These are phyloP conservation scores for Prinia subflava DNA, from an alignment of 2,113 vertebrate genomes.

Conservation along the genomic window DNA sequence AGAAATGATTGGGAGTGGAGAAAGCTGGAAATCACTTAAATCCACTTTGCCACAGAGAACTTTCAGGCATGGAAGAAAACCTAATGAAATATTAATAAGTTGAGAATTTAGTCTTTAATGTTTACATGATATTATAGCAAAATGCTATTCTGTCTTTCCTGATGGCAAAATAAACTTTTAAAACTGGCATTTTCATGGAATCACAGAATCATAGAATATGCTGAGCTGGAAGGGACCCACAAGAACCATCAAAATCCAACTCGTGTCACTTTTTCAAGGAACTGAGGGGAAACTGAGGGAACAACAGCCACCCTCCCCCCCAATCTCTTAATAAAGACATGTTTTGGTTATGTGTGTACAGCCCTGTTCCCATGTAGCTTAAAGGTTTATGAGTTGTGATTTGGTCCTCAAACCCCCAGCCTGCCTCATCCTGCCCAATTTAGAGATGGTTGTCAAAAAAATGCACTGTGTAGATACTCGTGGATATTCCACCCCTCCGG, in stretches of 20 bases:
- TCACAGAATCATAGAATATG: background rate
- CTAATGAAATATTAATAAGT: background rate
- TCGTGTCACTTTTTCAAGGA: background rate
- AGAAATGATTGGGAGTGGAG: background rate
- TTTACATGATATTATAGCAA: background rate
- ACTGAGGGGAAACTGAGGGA: background rate
- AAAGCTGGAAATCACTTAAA: background rate
- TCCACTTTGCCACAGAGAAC: background rate
- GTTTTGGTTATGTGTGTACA: background rate
- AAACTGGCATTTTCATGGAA: background rate
- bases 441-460: fast-evolving
- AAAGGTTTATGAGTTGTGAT: background rate
- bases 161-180: background rate
- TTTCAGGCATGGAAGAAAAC: background rate
- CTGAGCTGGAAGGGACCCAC: background rate
- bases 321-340: background rate
- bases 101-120: background rate
- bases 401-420: background rate
- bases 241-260: background rate
- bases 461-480: background rate
- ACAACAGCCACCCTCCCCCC: fast-evolving
- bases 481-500: background rate
- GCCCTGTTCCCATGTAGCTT: background rate
- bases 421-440: background rate
- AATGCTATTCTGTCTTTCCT: background rate